A percentile compares a stretch with the other conserved stretches of the same genome.
Evolutionary conservation across 1,140 invertebrate species (phyloP).

Genomic region (Atopsyche davidsoni): DNA sequence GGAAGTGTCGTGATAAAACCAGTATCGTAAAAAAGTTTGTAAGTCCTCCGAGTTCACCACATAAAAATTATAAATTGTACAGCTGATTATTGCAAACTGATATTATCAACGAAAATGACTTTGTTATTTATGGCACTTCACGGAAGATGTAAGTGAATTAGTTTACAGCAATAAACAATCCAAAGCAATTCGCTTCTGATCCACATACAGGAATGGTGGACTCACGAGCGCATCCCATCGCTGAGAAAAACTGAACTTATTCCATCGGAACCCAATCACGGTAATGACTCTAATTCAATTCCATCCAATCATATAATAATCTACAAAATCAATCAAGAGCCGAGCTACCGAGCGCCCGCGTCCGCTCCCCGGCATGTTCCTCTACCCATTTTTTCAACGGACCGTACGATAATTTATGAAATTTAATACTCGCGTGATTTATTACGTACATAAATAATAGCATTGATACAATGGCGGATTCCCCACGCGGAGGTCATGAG

Average conservation of each 20-base stretch:
- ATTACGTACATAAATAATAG: slow-evolving; percentile 29
- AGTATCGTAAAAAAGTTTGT: too few relatives aligned
- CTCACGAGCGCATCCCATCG: background rate
- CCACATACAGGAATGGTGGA: background rate
- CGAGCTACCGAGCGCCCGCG: background rate
- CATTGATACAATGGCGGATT: slow-evolving; percentile 27
- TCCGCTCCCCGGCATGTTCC: background rate
- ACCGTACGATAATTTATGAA: slow-evolving; percentile 23
- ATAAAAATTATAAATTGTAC: background rate
- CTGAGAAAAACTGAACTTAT: background rate
- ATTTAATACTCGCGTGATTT: slow-evolving; percentile 27
- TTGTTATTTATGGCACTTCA: background rate
- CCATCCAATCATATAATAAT: slow-evolving; percentile 7
- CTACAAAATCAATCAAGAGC: slow-evolving; percentile 4
- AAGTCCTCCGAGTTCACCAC: background rate
- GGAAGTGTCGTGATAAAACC: too few relatives aligned
- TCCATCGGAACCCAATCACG: slow-evolving; percentile 18
- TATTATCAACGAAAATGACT: background rate
- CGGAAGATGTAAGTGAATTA: background rate
- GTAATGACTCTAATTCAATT: slow-evolving; percentile 27
- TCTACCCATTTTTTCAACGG: slow-evolving; percentile 16
- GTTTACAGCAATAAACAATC: background rate
- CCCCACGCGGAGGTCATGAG: slow-evolving; percentile 22
- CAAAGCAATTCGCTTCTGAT: background rate
- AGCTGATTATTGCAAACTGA: background rate